Conservation (phyloP, 2,888 invertebrate species). For the Drosophila pegasa region DNA sequence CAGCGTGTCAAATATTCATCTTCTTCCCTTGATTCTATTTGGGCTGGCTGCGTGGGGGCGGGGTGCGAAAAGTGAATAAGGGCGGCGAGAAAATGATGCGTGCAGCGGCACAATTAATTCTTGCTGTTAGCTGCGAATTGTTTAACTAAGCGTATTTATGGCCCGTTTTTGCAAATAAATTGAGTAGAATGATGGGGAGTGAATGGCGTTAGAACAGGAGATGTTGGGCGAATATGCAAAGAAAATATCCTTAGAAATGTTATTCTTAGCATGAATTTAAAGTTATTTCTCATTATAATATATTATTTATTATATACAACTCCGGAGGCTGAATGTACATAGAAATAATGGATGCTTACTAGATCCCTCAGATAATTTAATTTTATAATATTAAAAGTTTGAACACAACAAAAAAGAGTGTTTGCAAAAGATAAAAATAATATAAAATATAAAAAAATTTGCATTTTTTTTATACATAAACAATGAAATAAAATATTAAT, state of each 20-base stretch:
- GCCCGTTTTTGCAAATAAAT: conserved; percentile 26
- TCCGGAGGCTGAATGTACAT: no score
- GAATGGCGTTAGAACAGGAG: background rate
- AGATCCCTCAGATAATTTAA: no score
- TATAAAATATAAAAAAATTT: no score
- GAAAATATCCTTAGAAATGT: no score
- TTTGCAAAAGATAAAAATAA: no score
- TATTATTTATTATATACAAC: no score
- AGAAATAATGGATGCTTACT: no score
- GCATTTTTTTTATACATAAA: no score
- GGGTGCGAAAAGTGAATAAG: conserved; percentile 15
- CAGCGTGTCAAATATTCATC: conserved; percentile 26
- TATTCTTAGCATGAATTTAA: no score
- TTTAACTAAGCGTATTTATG: conserved; percentile 46
- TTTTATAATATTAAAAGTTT: no score
- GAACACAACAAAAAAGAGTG: no score
- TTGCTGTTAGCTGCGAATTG: conserved; percentile 36
- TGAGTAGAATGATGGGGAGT: conserved; percentile 14
- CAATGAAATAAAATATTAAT: no score
- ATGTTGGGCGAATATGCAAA: background rate
- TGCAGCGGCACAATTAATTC: conserved; percentile 62
- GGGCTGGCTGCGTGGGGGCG: background rate
- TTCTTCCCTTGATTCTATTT: background rate
- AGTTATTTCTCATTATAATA: background rate
- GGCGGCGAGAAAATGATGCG: conserved; percentile 52